phyloP scores from a whole-genome alignment of 2,888 invertebrate genomes.

The Steromphala cineraria region DNA sequence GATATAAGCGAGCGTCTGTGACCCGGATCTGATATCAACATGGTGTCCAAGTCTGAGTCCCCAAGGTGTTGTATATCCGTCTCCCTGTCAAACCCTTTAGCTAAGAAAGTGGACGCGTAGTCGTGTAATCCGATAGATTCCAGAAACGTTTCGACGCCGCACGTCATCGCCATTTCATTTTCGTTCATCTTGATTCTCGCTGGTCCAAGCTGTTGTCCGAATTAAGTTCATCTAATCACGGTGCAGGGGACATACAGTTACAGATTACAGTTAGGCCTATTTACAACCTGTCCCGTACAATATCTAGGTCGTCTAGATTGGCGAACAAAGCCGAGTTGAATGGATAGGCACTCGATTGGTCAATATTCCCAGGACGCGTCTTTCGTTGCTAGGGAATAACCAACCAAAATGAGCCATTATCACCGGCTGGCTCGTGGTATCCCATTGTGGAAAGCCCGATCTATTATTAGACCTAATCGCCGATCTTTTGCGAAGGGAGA shows the following conservation, averaged over 20 bases:
- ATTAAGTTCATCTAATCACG: too few relatives aligned
- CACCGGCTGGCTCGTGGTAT: neutral
- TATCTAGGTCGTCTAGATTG: neutral
- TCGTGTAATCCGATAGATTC: slow-evolving; percentile 51
- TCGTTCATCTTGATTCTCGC: slow-evolving; percentile 10
- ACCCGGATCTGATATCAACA: slow-evolving; percentile 54
- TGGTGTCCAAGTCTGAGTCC: slow-evolving; percentile 54
- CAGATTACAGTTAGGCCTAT: neutral
- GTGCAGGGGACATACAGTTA: too few relatives aligned
- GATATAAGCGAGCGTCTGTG: slow-evolving; percentile 44
- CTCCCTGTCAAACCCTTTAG: slow-evolving; percentile 67
- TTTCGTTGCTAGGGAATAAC: neutral
- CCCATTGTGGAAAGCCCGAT: neutral
- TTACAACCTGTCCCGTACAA: neutral
- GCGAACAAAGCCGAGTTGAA: neutral
- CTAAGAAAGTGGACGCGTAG: slow-evolving; percentile 64
- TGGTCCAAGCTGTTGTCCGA: too few relatives aligned
- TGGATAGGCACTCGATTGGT: neutral
- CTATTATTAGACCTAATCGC: neutral
- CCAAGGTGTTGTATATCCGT: slow-evolving; percentile 59
- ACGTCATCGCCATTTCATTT: slow-evolving; percentile 43
- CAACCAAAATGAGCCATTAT: neutral
- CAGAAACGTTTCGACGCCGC: slow-evolving; percentile 60
- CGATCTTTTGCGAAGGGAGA: neutral
- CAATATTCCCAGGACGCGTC: neutral